Evolutionary conservation across 2,888 invertebrate genomes (phyloP), one percentile per base, ranked within the genome.

Genomic region (Pristionchus maxplancki): DNA sequence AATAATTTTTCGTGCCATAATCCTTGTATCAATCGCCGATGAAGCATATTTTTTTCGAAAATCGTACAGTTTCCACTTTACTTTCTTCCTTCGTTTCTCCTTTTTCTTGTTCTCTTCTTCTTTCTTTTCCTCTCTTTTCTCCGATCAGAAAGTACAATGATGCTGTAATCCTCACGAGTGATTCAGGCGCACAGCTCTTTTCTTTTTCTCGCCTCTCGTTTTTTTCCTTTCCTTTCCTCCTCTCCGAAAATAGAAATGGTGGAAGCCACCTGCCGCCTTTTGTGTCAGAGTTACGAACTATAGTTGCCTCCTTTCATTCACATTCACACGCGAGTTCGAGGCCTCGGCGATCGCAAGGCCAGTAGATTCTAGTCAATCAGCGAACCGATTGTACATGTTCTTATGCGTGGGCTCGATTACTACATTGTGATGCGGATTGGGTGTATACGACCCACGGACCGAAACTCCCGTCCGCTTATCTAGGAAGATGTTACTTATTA

Each of bases 61-160:
- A 85, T 85, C 85, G 85, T 85, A 85, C 85, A 85, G 85, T 85
- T 85, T 85, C n/a, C 53, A 50, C 53, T 58, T 50, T 82, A 82
- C 53, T 82, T 58, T 82, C 82, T 50, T 78, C 81, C 34, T 81
- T 31, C 82, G n/a, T 82, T 31, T 48, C 44, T 53, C 31, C 82
- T 82, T 82, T 50, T 53, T 58, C 83, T 83, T 85, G 44, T 85
- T 64, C 62, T 85, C 48, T 48, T 62, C 64, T 85, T 85, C 64
- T 53, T 53, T 85, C 64, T 44, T 85, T 85, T 85, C 62, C n/a
- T 24, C 17, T 84, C 83, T 34, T 34, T 44, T 53, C 37, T 34
- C 53, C 82, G 82, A 53, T 83, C 82, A 53, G 53, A 53, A 83
- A 83, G 82, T 83, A 83, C 82, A 83, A 83, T 83, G 82, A 83